A percentile compares a stretch with the other conserved stretches of the same genome.
Conservation (phyloP, 2,888 invertebrate genomes). For the Cephalotes varians region DNA sequence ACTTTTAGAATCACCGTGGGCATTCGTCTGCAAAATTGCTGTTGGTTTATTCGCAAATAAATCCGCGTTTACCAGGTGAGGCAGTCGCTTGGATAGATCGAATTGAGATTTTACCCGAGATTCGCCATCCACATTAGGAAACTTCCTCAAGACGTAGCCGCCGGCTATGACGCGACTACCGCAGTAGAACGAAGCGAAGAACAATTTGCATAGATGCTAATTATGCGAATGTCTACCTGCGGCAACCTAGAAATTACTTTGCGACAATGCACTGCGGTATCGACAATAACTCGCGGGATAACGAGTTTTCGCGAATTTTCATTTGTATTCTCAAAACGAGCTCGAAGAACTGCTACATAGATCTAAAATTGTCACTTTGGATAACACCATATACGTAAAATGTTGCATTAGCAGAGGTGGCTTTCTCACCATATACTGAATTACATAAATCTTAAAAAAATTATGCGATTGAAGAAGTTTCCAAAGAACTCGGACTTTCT, state of each 20-base stretch:
- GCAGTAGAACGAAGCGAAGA: slow-evolving; percentile 14
- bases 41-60: slow-evolving; percentile 59
- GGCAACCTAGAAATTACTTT: slow-evolving; percentile 32
- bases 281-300: slow-evolving; percentile 24
- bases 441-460: slow-evolving; percentile 2
- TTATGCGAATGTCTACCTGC: slow-evolving; percentile 38
- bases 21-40: slow-evolving; percentile 18
- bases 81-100: slow-evolving; percentile 25
- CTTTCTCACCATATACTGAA: not conserved
- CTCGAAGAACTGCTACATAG: not conserved
- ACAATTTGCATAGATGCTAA: slow-evolving; percentile 56
- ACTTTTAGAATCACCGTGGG: slow-evolving; percentile 14
- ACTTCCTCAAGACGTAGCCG: slow-evolving; percentile 44
- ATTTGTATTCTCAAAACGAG: not conserved
- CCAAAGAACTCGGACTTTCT: not conserved
- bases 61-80: slow-evolving; percentile 57
- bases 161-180: slow-evolving; percentile 27
- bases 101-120: slow-evolving; percentile 48
- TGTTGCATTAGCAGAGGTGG: not conserved
- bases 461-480: not conserved
- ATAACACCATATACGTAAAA: not conserved
- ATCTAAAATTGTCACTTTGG: not conserved
- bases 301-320: slow-evolving; percentile 29
- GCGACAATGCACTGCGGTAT: slow-evolving; percentile 10
- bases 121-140: slow-evolving; percentile 30